These are phyloP conservation scores for Anneissia japonica DNA, from an alignment of 35 echinoderm and acorn worm genomes.

Conservation along the genomic window DNA sequence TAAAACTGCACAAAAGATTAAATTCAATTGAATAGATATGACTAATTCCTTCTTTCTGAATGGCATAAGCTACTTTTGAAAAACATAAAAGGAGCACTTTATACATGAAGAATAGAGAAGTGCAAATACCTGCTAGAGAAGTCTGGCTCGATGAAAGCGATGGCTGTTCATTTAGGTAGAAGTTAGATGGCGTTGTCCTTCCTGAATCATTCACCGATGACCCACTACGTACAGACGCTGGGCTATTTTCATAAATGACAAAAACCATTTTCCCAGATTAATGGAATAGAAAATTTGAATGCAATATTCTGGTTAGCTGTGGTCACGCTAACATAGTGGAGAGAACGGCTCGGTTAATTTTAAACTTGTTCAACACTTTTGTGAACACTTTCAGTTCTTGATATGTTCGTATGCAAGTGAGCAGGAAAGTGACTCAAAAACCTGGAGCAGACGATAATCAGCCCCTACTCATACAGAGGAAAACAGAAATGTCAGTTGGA, in stretches of 20 bases:
- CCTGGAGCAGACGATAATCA: background rate
- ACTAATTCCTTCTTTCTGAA: no score
- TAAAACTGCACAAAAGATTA: no score
- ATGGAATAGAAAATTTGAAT: no score
- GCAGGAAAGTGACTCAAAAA: background rate
- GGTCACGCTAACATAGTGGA: no score
- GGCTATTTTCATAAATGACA: background rate
- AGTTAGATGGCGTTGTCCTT: slow-evolving; percentile 85
- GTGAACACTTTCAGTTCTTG: background rate
- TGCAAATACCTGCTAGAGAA: slow-evolving; percentile 86
- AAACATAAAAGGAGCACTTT: no score
- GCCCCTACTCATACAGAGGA: background rate
- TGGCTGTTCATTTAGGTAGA: slow-evolving; percentile 72
- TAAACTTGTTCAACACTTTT: no score
- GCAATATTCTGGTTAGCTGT: no score
- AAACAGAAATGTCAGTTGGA: background rate
- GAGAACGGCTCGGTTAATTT: no score
- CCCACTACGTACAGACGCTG: background rate
- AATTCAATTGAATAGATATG: no score
- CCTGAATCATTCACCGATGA: slow-evolving; percentile 1
- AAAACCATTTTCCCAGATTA: slow-evolving; percentile 2
- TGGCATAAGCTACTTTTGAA: no score
- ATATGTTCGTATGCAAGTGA: background rate
- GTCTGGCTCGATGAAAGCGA: slow-evolving; percentile 78
- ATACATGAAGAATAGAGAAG: no score